Percentiles rank a stretch among this genome's conserved stretches.
Conservation (phyloP, 53 echinoderm and acorn worm genomes). For the Apostichopus leukothele region DNA sequence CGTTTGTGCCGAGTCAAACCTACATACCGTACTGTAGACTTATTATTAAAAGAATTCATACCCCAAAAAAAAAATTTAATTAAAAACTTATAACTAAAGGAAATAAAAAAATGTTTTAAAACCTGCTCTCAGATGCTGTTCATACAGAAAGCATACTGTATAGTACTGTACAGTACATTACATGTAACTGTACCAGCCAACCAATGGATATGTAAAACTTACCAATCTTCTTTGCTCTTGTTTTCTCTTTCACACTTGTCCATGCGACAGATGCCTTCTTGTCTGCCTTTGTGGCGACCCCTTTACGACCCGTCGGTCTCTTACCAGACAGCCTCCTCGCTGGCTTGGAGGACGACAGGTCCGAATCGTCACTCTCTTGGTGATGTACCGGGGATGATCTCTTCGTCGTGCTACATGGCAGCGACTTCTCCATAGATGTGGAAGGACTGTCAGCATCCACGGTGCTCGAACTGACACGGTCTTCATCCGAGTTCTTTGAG, state of each 20-base stretch:
- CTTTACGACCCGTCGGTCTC: slow-evolving; percentile 53
- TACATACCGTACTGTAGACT: too few relatives aligned
- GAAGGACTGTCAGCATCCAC: not conserved
- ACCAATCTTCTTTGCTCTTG: not conserved
- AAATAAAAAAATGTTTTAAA: too few relatives aligned
- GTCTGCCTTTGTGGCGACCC: slow-evolving; percentile 67
- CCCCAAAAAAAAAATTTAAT: too few relatives aligned
- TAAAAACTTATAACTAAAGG: too few relatives aligned
- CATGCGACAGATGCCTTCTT: slow-evolving; percentile 80
- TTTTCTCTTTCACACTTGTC: slow-evolving; percentile 63
- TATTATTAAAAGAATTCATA: too few relatives aligned
- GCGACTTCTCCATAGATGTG: not conserved
- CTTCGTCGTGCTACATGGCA: not conserved
- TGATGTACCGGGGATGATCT: not conserved
- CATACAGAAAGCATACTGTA: not conserved
- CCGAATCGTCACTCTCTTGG: not conserved
- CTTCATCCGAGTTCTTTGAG: not conserved
- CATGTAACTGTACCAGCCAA: too few relatives aligned
- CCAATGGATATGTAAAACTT: not conserved
- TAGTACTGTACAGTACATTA: too few relatives aligned
- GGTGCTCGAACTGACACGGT: slow-evolving; percentile 8
- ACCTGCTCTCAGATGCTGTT: too few relatives aligned
- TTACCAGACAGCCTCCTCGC: slow-evolving; percentile 25
- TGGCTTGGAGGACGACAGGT: not conserved
- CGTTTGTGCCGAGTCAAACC: too few relatives aligned